Evolutionary conservation across 2,113 vertebrate species (phyloP).

Genomic region (Hyla sarda): DNA sequence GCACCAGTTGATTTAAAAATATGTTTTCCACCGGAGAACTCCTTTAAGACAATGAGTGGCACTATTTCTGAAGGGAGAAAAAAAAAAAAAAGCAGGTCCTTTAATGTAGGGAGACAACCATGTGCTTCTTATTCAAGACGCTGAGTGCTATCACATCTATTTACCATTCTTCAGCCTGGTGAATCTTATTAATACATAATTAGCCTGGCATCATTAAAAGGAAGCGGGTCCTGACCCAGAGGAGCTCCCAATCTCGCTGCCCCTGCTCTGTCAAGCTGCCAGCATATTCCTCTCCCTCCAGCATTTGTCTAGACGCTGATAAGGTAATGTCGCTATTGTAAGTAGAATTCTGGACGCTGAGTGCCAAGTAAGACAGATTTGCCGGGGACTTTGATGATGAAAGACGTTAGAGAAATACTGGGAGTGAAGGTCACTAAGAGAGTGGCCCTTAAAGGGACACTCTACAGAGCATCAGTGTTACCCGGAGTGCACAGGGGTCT

Average conservation of each 20-base stretch:
- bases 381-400: not conserved
- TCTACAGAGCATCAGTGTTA: too few relatives aligned
- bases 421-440: not conserved
- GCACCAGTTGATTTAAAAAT: too few relatives aligned
- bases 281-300: not conserved
- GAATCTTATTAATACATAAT: not conserved
- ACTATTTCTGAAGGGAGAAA: not conserved
- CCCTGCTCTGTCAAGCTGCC: not conserved
- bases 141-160: not conserved
- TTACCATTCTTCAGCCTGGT: not conserved
- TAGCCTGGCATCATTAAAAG: not conserved
- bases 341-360: not conserved
- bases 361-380: not conserved
- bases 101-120: too few relatives aligned
- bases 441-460: not conserved
- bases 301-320: slow-evolving; percentile 23
- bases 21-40: too few relatives aligned
- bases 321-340: not conserved
- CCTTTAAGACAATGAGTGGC: not conserved
- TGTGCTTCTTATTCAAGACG: not conserved
- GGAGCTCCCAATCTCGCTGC: not conserved
- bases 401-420: slow-evolving; percentile 4
- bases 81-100: too few relatives aligned
- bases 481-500: too few relatives aligned
- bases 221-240: not conserved